Evolutionary conservation across 2,888 invertebrate genomes (phyloP), one percentile per base, ranked within the genome.

Genomic region (Atherix ibis): DNA sequence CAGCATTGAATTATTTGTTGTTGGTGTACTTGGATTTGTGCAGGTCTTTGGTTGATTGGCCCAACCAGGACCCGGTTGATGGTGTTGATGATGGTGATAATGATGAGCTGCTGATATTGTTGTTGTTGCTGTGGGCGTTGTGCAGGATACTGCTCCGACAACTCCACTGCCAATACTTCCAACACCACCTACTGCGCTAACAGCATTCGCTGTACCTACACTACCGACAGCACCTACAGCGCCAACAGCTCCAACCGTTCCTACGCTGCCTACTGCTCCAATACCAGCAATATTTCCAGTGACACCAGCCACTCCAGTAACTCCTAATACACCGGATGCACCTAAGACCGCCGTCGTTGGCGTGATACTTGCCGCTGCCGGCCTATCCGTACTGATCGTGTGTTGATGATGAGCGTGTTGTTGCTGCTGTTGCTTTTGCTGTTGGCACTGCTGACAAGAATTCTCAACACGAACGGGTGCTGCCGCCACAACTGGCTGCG

Each of bases 1-100:
- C 8, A 52, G 38, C 54, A 55, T 53, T 35, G 44, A 37, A 49
- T 48, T 48, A 43, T 40, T 45, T 30, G 33, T 35, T 35, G 43
- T 26, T 30, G 37, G 31, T 38, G 43, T 31, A 29, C 38, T 27
- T 9, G 18, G 13, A 24, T 25, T 3, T 10, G 8, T 15, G 22
- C 19, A 22, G 4, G 14, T 9, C 10, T 18, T 18, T 6, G 13
- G 9, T 31, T 24, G 31, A 22, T 22, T 28, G 10, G 25, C 33
- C 15, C 30, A 19, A 18, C 29, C 17, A 4, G 38, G 32, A 31
- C 38, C 36, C n/a, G n/a, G n/a, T n/a, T n/a, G n/a, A n/a, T n/a
- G n/a, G n/a, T n/a, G n/a, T n/a, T n/a, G n/a, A n/a, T n/a, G n/a
- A n/a, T n/a, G n/a, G n/a, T n/a, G n/a, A n/a, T n/a, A n/a, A 36